Percentiles rank a stretch among this genome's conserved stretches.
Evolutionary conservation across 2,888 invertebrate genomes (phyloP).

Genomic region (Calameuta pallipes): DNA sequence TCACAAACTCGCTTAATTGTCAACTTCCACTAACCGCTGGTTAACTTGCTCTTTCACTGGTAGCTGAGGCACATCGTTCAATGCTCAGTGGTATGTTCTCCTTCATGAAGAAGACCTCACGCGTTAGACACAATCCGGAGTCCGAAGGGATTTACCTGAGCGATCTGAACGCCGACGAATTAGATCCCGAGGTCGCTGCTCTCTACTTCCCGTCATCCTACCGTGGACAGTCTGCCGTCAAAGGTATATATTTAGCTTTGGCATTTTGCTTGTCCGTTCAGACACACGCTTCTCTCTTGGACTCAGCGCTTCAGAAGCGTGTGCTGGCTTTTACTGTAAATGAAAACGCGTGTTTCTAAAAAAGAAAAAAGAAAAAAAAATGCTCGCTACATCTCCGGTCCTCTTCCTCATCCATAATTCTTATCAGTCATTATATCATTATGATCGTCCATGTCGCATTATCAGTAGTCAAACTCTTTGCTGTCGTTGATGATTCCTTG

Average conservation of each 20-base stretch:
- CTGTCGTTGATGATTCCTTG: not conserved
- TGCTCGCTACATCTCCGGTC: not conserved
- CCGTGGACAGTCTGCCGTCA: slow-evolving; percentile 56
- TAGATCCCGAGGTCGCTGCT: slow-evolving; percentile 92
- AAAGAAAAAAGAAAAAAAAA: not conserved
- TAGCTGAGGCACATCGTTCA: slow-evolving; percentile 71
- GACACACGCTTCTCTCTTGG: not conserved
- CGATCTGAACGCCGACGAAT: slow-evolving; percentile 87
- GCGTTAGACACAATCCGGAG: slow-evolving; percentile 72
- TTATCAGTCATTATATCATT: not conserved
- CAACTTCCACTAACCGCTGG: slow-evolving; percentile 45
- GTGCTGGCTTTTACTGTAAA: not conserved
- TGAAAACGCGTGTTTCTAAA: not conserved
- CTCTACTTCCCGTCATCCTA: slow-evolving; percentile 82
- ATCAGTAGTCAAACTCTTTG: not conserved
- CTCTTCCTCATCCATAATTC: not conserved
- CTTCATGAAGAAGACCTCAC: slow-evolving; percentile 84
- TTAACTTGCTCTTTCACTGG: slow-evolving; percentile 48
- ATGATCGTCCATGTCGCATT: not conserved
- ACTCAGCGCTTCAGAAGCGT: not conserved
- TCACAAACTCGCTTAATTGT: slow-evolving; percentile 17
- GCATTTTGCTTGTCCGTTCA: not conserved
- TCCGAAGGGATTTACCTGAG: slow-evolving; percentile 91
- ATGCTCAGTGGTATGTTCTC: slow-evolving; percentile 93
- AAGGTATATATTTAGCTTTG: slow-evolving; percentile 52